phyloP scores from a whole-genome alignment of 2,113 vertebrate species.

The Brachyistius frenatus region DNA sequence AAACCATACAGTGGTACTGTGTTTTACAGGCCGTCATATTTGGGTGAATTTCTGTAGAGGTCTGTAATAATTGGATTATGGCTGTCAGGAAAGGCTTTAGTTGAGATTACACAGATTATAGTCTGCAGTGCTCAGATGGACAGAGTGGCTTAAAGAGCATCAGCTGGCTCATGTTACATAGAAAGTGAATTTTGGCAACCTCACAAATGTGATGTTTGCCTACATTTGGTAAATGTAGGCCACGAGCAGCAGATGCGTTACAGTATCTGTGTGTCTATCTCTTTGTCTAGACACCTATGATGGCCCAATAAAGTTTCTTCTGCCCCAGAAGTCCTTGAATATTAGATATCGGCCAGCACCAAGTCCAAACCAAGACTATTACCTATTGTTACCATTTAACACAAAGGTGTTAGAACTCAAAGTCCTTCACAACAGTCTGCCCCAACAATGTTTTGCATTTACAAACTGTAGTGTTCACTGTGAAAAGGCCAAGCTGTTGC shows the following conservation, averaged over 20 bases:
- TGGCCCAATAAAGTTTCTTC: not conserved
- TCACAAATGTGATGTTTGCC: constrained; percentile 45
- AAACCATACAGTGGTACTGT: not conserved
- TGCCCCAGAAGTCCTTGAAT: constrained; percentile 6
- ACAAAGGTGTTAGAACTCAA: not conserved
- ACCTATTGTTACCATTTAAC: too few relatives aligned
- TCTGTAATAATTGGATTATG: constrained; percentile 78
- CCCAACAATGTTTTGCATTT: too few relatives aligned
- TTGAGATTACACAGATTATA: constrained; percentile 81
- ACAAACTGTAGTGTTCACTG: too few relatives aligned
- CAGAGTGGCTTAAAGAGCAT: constrained; percentile 68
- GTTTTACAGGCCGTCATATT: constrained; percentile 29
- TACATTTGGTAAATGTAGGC: constrained; percentile 48
- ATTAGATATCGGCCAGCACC: not conserved
- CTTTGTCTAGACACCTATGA: not conserved
- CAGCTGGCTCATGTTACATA: constrained; percentile 60
- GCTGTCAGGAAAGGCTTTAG: constrained; percentile 70
- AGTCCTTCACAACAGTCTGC: too few relatives aligned
- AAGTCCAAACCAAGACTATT: too few relatives aligned
- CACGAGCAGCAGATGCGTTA: constrained; percentile 38
- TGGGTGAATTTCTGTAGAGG: constrained; percentile 49
- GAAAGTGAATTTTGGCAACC: constrained; percentile 44
- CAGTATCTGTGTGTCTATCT: not conserved
- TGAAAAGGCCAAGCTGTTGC: too few relatives aligned
- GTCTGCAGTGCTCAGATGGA: constrained; percentile 65